Evolutionary conservation across 2,888 invertebrate species (phyloP).

Genomic region (Lycia hirtaria): DNA sequence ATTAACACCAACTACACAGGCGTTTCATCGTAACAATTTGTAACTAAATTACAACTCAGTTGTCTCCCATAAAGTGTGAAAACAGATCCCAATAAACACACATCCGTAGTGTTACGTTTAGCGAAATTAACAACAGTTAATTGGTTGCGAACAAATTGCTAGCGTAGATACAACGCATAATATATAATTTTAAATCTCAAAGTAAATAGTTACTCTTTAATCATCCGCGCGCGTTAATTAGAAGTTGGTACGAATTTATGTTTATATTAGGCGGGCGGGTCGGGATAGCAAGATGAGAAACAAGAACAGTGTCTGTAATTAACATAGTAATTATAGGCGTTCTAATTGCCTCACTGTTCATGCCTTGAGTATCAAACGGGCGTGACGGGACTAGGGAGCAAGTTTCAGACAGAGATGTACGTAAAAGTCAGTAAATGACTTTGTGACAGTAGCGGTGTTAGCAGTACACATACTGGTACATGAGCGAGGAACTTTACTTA

Average conservation of each 20-base stretch:
- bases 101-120: slow-evolving; percentile 8
- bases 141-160: slow-evolving; percentile 26
- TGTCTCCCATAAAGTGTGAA: slow-evolving; percentile 25
- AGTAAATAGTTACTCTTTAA: slow-evolving; percentile 60
- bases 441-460: slow-evolving; percentile 21
- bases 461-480: too few relatives aligned
- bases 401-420: slow-evolving; percentile 31
- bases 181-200: slow-evolving; percentile 40
- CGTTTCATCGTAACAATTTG: slow-evolving; percentile 28
- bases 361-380: slow-evolving; percentile 78
- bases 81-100: slow-evolving; percentile 23
- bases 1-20: slow-evolving; percentile 27
- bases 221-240: slow-evolving; percentile 70
- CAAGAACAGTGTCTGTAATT: slow-evolving; percentile 79
- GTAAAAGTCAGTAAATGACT: slow-evolving; percentile 17
- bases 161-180: slow-evolving; percentile 16
- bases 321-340: slow-evolving; percentile 83
- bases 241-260: slow-evolving; percentile 70
- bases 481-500: too few relatives aligned
- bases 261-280: slow-evolving; percentile 77
- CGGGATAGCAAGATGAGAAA: slow-evolving; percentile 74
- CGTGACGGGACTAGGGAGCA: slow-evolving; percentile 67
- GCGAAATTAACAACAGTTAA: slow-evolving; percentile 29
- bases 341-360: slow-evolving; percentile 80
- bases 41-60: slow-evolving; percentile 26